Base-by-base conservation (phyloP, 2,888 invertebrate species). In the Chesias legatella region DNA sequence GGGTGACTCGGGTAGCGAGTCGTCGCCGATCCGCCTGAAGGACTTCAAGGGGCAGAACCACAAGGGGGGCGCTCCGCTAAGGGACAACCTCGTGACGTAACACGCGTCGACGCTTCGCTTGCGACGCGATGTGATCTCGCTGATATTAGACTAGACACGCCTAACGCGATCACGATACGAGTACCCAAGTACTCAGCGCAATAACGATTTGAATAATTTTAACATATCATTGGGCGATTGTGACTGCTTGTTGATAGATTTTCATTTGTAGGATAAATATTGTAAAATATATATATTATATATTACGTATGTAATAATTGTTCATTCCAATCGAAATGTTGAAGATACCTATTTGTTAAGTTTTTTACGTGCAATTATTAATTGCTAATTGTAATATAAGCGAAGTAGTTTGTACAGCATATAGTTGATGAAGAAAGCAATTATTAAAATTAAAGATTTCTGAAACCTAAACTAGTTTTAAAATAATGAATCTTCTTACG, bases 1-100 rank as follows among this genome's bases (percentile, higher is more conserved):
- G 91, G 90, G 91, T 64, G 92, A 92, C 79, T 91, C 91, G 55
- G 91, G 91, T 63, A 91, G 90, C 76, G 91, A 92, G 76, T 91
- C 91, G 66, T 91, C 92, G 73, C 91, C 92, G 44, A 85, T 89
- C 53, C 78, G 89, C 62, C 73, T 86, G 59, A 85, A 85, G 71
- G 86, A 85, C 71, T 88, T 85, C 65, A 88, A 83, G 60, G 68
- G 79, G 38, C 86, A 85, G 55, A 88, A 86, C 60, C 83, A 85
- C 65, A 84, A 80, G 59, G 63, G 70, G 49, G 63, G 75, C 51
- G 69, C 72, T 50, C 59, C 67, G 30, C 84, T 84, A 57, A 71
- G 80, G 51, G 79, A 78, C 55, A 78, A 74, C 56, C 65, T 88
- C 42, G 85, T 85, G 53, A 69, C 79, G 56, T 86, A 86, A 73